Percentiles rank a stretch among this genome's conserved stretches.
These are phyloP conservation scores for Takifugu rubripes DNA, from an alignment of 2,797 vertebrate genomes.

Conservation along the genomic window DNA sequence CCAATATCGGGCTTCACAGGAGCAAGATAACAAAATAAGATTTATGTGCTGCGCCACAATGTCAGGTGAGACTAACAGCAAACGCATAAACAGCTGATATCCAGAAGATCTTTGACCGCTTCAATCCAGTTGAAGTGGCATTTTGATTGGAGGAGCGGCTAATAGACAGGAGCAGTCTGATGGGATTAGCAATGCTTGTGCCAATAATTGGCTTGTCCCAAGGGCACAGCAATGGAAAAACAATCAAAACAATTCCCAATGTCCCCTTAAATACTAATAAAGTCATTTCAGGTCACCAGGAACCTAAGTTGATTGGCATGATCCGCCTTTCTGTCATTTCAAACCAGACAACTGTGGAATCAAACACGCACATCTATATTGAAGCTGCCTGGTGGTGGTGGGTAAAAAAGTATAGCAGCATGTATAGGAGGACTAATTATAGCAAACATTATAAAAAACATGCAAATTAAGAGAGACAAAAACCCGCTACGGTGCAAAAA, in stretches of 20 bases:
- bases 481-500: neutral
- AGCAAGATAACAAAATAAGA: no score
- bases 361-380: no score
- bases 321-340: no score
- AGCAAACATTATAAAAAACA: neutral
- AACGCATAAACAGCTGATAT: conserved; percentile 9
- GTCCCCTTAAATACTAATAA: conserved; percentile 9
- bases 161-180: conserved; percentile 1
- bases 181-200: conserved; percentile 10
- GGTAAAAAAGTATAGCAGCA: no score
- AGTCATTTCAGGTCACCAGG: neutral
- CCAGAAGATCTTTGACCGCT: conserved; percentile 13
- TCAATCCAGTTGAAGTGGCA: conserved; percentile 7
- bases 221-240: conserved; percentile 20
- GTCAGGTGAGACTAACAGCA: conserved; percentile 21
- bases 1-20: no score
- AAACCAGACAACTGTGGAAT: neutral
- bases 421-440: no score
- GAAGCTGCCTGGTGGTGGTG: no score
- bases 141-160: conserved; percentile 14
- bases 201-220: conserved; percentile 17
- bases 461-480: neutral
- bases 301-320: neutral
- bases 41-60: conserved; percentile 14
- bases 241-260: conserved; percentile 7